Base-by-base conservation (phyloP, 2,888 invertebrate genomes). In the Neocrepidodera transversa region DNA sequence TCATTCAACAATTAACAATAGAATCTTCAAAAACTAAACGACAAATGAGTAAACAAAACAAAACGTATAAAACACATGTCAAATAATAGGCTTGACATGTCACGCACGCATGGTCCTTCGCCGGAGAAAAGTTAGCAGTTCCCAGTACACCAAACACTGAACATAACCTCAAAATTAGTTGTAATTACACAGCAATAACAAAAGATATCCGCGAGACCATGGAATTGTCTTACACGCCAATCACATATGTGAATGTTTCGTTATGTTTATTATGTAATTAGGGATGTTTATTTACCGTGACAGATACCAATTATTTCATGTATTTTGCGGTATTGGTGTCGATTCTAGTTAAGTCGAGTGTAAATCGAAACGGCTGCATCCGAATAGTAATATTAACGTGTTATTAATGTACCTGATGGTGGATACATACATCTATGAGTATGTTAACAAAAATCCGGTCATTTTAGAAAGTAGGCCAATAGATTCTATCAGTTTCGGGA, bases 141-240 rank as follows among this genome's bases (percentile, higher is more conserved):
- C 64, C 57, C 64, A 64, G 62, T 53, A 56, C 43, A 43, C 56
- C 48, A 45, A 55, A 60, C 58, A 54, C 18, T 55, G 45, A 35
- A 60, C 60, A 63, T 63, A 63, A 66, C 65, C 63, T 66, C 65
- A 63, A 63, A 65, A 63, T 66, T 60, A 61, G 42, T 53, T 43
- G 63, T 62, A 65, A 65, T 65, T 65, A 65, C 56, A 59, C 26
- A 32, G 45, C 49, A 42, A 51, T 47, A 62, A 63, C 63, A 66
- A 63, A 63, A 63, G 62, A 58, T 58, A 62, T 57, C 58, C 63
- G 63, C 59, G 61, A 61, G 61, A 61, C 58, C 60, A 57, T 63
- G 60, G 58, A 57, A 57, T 50, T 59, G 58, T 62, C 63, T 63
- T 62, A 58, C 62, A 63, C 65, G 63, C 62, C 65, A 63, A 62